These are phyloP conservation scores for Andrena dorsata DNA, from an alignment of 2,888 invertebrate species.

Conservation along the genomic window DNA sequence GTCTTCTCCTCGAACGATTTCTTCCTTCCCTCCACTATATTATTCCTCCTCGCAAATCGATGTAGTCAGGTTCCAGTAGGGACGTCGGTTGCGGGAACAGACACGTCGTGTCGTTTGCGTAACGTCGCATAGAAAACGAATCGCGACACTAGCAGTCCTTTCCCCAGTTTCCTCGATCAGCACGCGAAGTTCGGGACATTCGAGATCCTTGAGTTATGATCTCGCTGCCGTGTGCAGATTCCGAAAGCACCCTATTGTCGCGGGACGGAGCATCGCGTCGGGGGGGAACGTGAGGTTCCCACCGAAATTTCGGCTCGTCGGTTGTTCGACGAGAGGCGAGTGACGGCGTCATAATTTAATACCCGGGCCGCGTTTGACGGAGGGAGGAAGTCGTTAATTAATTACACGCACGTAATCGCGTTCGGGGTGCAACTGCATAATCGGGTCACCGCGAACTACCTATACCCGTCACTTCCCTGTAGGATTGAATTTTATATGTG, in stretches of 20 bases:
- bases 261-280: conserved; percentile 11
- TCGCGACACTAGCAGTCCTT: neutral
- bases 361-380: conserved; percentile 15
- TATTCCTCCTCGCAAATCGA: neutral
- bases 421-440: conserved; percentile 16
- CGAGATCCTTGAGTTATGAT: conserved; percentile 49
- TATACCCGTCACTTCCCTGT: no score
- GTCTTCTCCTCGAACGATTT: neutral
- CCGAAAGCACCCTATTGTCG: conserved; percentile 31
- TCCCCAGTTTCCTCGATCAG: neutral
- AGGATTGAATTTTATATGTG: no score
- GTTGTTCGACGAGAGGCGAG: conserved; percentile 35
- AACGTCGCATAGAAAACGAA: neutral
- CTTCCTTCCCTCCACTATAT: neutral
- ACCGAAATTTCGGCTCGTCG: conserved; percentile 38
- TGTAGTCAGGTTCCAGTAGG: neutral
- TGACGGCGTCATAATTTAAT: conserved; percentile 48
- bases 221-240: neutral
- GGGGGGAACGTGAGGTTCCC: conserved; percentile 18
- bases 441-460: neutral
- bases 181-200: neutral
- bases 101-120: neutral
- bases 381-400: conserved; percentile 36
- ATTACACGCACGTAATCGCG: conserved; percentile 42
- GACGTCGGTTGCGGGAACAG: neutral